phyloP scores from a whole-genome alignment of 2,888 invertebrate species.

The Philopedon plagiatum region DNA sequence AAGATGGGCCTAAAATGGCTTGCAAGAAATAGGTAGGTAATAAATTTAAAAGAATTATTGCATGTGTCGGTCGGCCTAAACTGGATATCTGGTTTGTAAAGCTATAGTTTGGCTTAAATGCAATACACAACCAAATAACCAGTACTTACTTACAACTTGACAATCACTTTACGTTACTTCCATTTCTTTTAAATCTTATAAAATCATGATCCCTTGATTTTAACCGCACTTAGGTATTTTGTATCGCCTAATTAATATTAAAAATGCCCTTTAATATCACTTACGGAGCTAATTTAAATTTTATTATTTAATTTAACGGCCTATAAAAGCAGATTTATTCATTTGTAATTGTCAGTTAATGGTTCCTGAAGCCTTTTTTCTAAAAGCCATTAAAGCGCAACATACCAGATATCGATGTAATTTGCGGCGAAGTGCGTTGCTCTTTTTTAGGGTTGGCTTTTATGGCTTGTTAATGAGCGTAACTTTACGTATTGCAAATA shows the following conservation, averaged over 20 bases:
- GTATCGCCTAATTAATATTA: conserved; percentile 1
- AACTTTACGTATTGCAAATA: background rate
- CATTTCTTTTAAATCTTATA: no score
- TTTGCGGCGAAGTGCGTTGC: background rate
- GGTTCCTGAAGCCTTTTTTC: background rate
- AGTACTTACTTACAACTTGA: no score
- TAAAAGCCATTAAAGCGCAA: background rate
- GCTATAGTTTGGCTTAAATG: no score
- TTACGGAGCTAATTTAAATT: background rate
- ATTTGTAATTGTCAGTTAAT: conserved; percentile 8
- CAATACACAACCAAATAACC: no score
- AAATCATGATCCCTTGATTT: background rate
- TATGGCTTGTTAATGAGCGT: background rate
- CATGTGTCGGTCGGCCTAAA: no score
- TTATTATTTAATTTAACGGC: conserved; percentile 3
- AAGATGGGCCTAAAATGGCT: no score
- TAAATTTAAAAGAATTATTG: no score
- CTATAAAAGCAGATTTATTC: conserved; percentile 5
- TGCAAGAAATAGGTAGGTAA: no score
- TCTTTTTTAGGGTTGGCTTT: background rate
- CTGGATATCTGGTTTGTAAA: no score
- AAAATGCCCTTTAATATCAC: background rate
- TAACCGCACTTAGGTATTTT: background rate
- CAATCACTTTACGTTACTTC: no score
- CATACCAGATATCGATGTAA: background rate